These are phyloP conservation scores for Plemyria rubiginata DNA, from an alignment of 2,888 invertebrate species.

Conservation along the genomic window DNA sequence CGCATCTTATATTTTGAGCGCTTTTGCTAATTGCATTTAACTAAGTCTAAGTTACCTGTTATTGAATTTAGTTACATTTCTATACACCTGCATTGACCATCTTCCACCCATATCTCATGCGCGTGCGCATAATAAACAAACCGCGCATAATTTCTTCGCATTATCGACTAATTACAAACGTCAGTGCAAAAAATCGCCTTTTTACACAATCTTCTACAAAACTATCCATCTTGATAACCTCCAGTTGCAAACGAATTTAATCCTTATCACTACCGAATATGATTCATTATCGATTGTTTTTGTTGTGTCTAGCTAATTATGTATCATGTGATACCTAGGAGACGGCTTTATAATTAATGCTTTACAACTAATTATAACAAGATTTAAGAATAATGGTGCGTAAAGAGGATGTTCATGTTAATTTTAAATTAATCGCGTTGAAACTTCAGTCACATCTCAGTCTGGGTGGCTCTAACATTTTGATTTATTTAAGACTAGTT, in stretches of 20 bases:
- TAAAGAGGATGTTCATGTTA: constrained; percentile 18
- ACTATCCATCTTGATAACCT: constrained; percentile 27
- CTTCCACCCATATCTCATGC: constrained; percentile 49
- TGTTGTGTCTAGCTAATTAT: constrained; percentile 7
- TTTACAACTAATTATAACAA: constrained; percentile 30
- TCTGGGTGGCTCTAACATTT: no score
- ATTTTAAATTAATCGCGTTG: constrained; percentile 1
- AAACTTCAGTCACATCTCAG: neutral
- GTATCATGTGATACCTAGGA: constrained; percentile 27
- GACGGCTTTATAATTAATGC: constrained; percentile 29
- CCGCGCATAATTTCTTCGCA: constrained; percentile 62
- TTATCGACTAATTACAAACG: constrained; percentile 67
- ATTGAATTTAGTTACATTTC: no score
- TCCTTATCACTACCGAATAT: constrained; percentile 10
- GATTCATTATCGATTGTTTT: constrained; percentile 7
- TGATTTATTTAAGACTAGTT: no score
- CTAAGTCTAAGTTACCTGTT: no score
- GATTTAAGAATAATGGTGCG: constrained; percentile 31
- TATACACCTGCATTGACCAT: constrained; percentile 7
- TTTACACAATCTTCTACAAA: constrained; percentile 27
- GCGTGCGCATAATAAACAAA: constrained; percentile 54
- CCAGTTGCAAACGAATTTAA: constrained; percentile 13
- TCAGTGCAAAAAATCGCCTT: constrained; percentile 35
- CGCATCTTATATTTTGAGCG: no score
- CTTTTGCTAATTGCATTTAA: no score